These are phyloP conservation scores for Lysandra bellargus DNA, from an alignment of 2,888 invertebrate species.

Conservation along the genomic window DNA sequence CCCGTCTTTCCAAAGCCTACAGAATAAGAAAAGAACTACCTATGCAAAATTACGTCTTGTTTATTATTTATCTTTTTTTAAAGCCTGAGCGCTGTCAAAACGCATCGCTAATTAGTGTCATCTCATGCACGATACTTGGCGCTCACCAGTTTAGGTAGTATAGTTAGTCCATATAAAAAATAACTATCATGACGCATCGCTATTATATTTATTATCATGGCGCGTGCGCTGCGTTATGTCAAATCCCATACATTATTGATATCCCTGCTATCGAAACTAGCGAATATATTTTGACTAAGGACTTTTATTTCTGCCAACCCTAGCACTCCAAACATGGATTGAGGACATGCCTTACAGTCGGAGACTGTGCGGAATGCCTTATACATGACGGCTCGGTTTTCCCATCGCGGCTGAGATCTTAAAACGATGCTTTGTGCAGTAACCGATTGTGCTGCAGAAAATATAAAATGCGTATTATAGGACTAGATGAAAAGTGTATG, in stretches of 20 bases:
- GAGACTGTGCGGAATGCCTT: slow-evolving; percentile 6
- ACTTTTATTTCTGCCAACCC: background rate
- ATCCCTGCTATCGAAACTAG: background rate
- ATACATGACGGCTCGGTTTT: slow-evolving; percentile 11
- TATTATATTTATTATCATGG: too few species aligned
- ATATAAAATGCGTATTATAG: background rate
- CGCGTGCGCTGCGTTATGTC: too few species aligned
- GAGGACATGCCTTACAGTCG: slow-evolving; percentile 17
- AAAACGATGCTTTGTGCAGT: background rate
- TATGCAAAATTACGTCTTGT: too few species aligned
- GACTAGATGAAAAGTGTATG: background rate
- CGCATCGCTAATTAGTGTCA: too few species aligned
- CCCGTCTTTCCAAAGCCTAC: too few species aligned
- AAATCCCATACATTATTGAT: background rate
- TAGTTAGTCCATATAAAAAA: too few species aligned
- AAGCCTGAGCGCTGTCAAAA: background rate
- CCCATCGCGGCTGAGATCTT: background rate
- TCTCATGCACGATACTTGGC: too few species aligned
- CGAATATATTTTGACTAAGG: background rate
- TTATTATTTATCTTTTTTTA: background rate
- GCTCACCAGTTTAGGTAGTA: too few species aligned
- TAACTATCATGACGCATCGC: too few species aligned
- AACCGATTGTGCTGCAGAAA: background rate
- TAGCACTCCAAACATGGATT: slow-evolving; percentile 9
- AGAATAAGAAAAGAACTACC: too few species aligned